phyloP scores from a whole-genome alignment of 2,888 invertebrate species.

The Tetrapedia diversipes region DNA sequence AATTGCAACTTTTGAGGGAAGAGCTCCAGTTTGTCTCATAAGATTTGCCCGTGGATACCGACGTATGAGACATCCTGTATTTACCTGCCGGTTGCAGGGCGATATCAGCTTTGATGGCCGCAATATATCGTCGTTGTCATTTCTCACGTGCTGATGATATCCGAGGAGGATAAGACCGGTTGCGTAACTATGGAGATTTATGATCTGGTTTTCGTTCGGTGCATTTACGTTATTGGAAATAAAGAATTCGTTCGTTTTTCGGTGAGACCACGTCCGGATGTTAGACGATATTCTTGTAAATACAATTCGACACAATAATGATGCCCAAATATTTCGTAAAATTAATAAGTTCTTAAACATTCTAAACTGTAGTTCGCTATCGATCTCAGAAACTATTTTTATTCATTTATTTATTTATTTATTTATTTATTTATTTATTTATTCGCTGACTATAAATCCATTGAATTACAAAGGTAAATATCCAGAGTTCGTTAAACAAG shows the following conservation, averaged over 20 bases:
- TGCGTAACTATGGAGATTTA: constrained; percentile 19
- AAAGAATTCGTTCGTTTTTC: neutral
- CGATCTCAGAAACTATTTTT: no score
- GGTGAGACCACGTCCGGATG: no score
- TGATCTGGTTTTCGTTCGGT: constrained; percentile 13
- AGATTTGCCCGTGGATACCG: neutral
- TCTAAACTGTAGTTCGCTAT: no score
- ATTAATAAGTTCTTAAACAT: no score
- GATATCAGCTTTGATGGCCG: constrained; percentile 24
- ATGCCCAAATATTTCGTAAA: neutral
- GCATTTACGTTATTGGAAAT: constrained; percentile 3
- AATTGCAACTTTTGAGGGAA: no score
- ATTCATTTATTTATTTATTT: no score
- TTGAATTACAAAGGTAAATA: no score
- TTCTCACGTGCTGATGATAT: constrained; percentile 21
- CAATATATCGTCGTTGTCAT: constrained; percentile 14
- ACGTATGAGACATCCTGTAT: neutral
- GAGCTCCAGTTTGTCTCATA: no score
- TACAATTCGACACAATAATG: no score
- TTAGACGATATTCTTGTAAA: neutral
- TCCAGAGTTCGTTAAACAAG: no score
- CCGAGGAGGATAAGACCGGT: constrained; percentile 24
- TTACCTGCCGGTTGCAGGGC: constrained; percentile 4
- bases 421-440: no score
- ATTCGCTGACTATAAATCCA: no score